Conservation (phyloP, 1,140 invertebrate genomes). For the Drosophila triauraria region DNA sequence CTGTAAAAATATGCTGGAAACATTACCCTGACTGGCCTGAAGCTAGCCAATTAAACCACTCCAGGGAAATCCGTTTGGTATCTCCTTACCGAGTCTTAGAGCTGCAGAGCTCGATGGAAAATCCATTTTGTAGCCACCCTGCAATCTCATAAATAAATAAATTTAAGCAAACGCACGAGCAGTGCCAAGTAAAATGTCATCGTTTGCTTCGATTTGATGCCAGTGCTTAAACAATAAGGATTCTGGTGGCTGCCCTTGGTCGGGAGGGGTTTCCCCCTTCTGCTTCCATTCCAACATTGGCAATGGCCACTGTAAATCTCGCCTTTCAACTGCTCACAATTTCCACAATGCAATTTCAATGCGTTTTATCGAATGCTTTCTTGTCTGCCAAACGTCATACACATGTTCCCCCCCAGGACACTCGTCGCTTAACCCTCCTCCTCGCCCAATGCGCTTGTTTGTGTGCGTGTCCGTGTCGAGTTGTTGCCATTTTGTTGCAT, state of each 20-base stretch:
- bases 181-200: conserved; percentile 59
- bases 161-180: conserved; percentile 52
- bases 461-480: conserved; percentile 25
- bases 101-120: conserved; percentile 2
- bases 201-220: conserved; percentile 59
- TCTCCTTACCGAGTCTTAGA: not conserved
- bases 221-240: conserved; percentile 72
- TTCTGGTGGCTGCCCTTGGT: conserved; percentile 12
- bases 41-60: conserved; percentile 14
- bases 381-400: conserved; percentile 77
- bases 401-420: conserved; percentile 52
- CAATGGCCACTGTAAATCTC: conserved; percentile 74
- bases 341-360: conserved; percentile 77
- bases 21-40: not conserved
- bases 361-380: conserved; percentile 73
- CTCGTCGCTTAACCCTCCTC: not conserved
- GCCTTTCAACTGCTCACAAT: conserved; percentile 74
- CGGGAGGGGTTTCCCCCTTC: not conserved
- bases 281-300: conserved; percentile 24
- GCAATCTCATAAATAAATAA: conserved; percentile 26
- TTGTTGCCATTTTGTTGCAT: conserved; percentile 75
- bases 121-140: conserved; percentile 39
- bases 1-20: not conserved
- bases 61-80: not conserved
- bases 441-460: not conserved